A percentile compares a stretch with the other conserved stretches of the same genome.
Evolutionary conservation across 2,888 invertebrate species (phyloP).

Genomic region (Latrodectus hesperus): DNA sequence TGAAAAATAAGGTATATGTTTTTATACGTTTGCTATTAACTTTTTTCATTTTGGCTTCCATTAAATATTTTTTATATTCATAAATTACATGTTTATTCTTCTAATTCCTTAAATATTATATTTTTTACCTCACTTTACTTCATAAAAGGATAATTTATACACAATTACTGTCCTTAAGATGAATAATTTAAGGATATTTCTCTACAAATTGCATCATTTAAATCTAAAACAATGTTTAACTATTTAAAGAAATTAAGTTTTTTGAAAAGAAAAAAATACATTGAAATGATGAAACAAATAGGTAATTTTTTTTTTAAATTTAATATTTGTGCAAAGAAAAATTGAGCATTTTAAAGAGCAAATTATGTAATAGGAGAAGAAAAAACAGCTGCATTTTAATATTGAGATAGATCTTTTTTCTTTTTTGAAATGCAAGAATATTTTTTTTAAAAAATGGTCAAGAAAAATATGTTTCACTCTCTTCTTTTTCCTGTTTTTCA

Average conservation of each 20-base stretch:
- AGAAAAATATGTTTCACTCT: not conserved
- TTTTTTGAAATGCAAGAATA: not conserved
- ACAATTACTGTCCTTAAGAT: not conserved
- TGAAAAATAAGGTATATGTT: no score
- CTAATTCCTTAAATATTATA: no score
- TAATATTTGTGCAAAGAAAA: no score
- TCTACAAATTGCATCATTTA: not conserved
- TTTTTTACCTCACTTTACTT: not conserved
- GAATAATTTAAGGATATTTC: not conserved
- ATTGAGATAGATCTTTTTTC: not conserved
- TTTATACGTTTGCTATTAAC: no score
- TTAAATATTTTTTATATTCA: no score
- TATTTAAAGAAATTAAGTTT: not conserved
- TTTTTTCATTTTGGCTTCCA: no score
- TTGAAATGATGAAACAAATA: no score
- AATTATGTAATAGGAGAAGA: no score
- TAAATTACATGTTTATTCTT: no score
- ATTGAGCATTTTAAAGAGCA: no score
- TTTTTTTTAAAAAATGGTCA: not conserved
- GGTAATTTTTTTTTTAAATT: no score
- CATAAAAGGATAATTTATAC: not conserved
- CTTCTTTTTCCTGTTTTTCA: conserved; percentile 13
- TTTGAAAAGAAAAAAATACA: no score
- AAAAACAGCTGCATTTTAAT: not conserved
- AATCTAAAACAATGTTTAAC: not conserved